Percentiles rank a stretch among this genome's conserved stretches.
These are phyloP conservation scores for Ectropis grisescens DNA, from an alignment of 1,140 invertebrate genomes.

Conservation along the genomic window DNA sequence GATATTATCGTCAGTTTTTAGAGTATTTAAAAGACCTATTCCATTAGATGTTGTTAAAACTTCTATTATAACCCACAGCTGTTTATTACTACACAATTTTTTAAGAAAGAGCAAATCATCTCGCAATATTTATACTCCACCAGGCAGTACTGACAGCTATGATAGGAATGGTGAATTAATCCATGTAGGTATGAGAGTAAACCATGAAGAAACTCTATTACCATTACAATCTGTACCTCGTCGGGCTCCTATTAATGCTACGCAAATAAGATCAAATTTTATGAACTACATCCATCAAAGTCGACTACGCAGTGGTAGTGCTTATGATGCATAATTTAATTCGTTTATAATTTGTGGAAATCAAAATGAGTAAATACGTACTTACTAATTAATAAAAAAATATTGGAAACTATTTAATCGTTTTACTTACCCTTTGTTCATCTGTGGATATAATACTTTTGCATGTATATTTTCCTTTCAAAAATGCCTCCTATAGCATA, in stretches of 20 bases:
- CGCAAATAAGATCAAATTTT: slow-evolving; percentile 6
- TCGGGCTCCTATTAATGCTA: slow-evolving; percentile 4
- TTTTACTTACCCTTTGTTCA: background rate
- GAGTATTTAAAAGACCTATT: no score
- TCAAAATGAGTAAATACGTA: no score
- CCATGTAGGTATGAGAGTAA: slow-evolving; percentile 3
- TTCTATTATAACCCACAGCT: no score
- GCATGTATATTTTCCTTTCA: slow-evolving; percentile 5
- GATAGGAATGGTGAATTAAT: slow-evolving; percentile 5
- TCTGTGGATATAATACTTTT: slow-evolving; percentile 2
- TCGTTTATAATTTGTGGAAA: no score
- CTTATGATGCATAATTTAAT: background rate
- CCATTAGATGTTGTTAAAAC: no score
- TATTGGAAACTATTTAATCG: slow-evolving; percentile 1
- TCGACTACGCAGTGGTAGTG: background rate
- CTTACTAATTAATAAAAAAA: slow-evolving; percentile 1
- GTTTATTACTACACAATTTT: slow-evolving; percentile 6
- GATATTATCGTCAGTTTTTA: slow-evolving; percentile 23
- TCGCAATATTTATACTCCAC: slow-evolving; percentile 3
- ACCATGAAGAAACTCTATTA: background rate
- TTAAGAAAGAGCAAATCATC: slow-evolving; percentile 4
- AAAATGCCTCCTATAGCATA: slow-evolving; percentile 24
- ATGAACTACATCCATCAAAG: slow-evolving; percentile 6
- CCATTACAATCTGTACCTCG: slow-evolving; percentile 3
- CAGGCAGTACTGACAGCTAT: slow-evolving; percentile 1